These are phyloP conservation scores for Pyrrhia umbra DNA, from an alignment of 2,888 invertebrate genomes.

Conservation along the genomic window DNA sequence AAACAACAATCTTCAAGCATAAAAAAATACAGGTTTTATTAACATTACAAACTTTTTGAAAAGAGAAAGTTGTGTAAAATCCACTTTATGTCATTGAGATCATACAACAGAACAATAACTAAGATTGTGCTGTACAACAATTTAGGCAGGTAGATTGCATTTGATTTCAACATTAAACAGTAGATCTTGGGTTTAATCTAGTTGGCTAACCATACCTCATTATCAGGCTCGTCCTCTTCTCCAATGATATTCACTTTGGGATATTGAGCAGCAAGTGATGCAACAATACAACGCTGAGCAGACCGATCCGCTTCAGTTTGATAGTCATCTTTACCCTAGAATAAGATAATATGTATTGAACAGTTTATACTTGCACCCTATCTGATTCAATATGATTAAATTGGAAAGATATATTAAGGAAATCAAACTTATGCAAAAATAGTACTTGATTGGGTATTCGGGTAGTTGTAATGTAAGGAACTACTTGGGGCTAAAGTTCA, in stretches of 20 bases:
- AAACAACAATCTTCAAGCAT: neutral
- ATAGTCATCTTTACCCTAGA: constrained; percentile 96
- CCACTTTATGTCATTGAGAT: too few relatives aligned
- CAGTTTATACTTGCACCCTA: too few relatives aligned
- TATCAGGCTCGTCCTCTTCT: constrained; percentile 94
- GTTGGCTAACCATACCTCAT: constrained; percentile 86
- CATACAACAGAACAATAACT: too few relatives aligned
- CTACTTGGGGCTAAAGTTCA: neutral
- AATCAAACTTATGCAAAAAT: neutral
- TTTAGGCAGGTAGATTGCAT: too few relatives aligned
- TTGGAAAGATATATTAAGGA: too few relatives aligned
- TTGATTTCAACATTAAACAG: too few relatives aligned
- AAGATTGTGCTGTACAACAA: too few relatives aligned
- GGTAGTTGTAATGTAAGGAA: neutral
- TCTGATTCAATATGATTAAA: too few relatives aligned
- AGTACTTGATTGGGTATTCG: neutral
- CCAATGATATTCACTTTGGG: constrained; percentile 96
- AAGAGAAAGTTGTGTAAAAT: too few relatives aligned
- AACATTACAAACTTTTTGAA: neutral
- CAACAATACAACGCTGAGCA: constrained; percentile 97
- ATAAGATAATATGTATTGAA: too few relatives aligned
- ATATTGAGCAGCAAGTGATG: constrained; percentile 95
- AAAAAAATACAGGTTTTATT: neutral
- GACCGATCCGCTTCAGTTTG: constrained; percentile 99
- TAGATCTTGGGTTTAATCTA: too few relatives aligned